Conservation (phyloP, 2,113 vertebrate species). For the Chrysochloris asiatica region DNA sequence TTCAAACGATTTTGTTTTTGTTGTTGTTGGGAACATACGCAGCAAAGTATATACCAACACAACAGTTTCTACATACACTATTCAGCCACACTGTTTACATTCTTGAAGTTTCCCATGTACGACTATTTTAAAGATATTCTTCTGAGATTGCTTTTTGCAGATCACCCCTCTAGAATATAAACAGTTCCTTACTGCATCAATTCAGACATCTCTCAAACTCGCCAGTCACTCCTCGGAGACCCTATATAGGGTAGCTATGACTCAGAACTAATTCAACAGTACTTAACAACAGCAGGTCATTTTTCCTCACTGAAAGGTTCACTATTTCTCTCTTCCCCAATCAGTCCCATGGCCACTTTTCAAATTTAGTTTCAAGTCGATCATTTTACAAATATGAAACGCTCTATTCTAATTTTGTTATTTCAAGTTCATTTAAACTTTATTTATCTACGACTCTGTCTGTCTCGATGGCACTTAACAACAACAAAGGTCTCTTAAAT, state of each 20-base stretch:
- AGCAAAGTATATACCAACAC: not conserved
- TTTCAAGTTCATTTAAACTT: not conserved
- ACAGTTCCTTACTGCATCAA: not conserved
- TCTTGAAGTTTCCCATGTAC: not conserved
- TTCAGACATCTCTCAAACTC: too few species aligned
- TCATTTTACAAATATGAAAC: not conserved
- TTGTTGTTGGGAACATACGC: too few species aligned
- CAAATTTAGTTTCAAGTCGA: constrained; percentile 19
- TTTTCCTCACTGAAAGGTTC: constrained; percentile 9
- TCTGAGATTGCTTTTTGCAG: not conserved
- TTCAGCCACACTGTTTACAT: not conserved
- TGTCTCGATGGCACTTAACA: too few species aligned
- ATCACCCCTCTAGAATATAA: not conserved
- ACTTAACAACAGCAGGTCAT: too few species aligned
- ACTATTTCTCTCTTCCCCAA: constrained; percentile 16
- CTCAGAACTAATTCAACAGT: too few species aligned
- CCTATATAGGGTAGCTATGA: too few species aligned
- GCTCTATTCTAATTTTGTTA: constrained; percentile 21
- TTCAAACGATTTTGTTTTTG: not conserved
- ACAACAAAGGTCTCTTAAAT: not conserved
- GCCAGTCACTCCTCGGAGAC: too few species aligned
- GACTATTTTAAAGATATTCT: not conserved
- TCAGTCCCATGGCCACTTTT: constrained; percentile 20
- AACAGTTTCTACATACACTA: not conserved
- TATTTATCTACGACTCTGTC: not conserved